phyloP scores from a whole-genome alignment of 2,888 invertebrate species.

The Lepidocyrtinus sp. region DNA sequence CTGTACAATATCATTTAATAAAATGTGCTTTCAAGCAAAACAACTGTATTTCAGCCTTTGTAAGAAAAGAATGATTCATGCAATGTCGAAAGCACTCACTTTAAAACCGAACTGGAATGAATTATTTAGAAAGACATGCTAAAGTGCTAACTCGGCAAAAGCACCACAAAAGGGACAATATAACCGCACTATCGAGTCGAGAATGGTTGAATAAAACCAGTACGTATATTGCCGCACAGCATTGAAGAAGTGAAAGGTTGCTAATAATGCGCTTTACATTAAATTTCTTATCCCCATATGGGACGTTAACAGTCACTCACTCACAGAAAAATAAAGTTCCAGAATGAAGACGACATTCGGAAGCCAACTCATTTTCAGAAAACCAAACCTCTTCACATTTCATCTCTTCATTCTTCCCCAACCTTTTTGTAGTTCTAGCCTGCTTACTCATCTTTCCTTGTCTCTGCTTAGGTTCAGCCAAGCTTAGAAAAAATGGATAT shows the following conservation, averaged over 20 bases:
- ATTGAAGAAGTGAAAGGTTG: background rate
- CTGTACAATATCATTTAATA: too few species aligned
- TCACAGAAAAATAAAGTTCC: slow-evolving; percentile 21
- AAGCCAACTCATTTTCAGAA: slow-evolving; percentile 39
- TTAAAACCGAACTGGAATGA: too few species aligned
- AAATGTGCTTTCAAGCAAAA: too few species aligned
- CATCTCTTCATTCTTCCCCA: background rate
- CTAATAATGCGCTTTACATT: background rate
- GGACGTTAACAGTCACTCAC: slow-evolving; percentile 38
- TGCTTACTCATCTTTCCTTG: slow-evolving; percentile 46
- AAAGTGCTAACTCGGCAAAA: too few species aligned
- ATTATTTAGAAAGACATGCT: too few species aligned
- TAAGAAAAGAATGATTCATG: too few species aligned
- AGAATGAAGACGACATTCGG: slow-evolving; percentile 30
- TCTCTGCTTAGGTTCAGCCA: too few species aligned
- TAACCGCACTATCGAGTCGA: too few species aligned
- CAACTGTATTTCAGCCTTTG: too few species aligned
- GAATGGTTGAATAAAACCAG: background rate
- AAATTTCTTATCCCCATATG: slow-evolving; percentile 38
- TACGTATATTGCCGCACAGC: background rate
- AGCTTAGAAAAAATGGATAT: slow-evolving; percentile 44
- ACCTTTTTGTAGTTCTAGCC: background rate
- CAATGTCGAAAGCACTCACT: too few species aligned
- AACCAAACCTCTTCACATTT: slow-evolving; percentile 19
- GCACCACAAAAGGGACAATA: too few species aligned